Conservation (phyloP, 2,113 vertebrate species). For the Pituophis catenifer region DNA sequence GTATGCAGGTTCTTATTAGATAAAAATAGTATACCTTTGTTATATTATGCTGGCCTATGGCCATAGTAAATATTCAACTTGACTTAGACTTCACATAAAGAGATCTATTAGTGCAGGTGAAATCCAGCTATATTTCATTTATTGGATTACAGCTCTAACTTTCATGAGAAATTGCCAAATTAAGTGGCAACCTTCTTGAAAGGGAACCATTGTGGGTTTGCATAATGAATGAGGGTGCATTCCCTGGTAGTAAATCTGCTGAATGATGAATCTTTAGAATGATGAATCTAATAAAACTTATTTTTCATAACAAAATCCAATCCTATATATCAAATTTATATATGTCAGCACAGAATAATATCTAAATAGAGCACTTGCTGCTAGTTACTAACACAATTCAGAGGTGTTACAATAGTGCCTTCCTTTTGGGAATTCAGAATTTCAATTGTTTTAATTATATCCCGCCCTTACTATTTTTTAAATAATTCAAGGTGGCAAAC, state of each 20-base stretch:
- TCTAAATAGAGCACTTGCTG: background rate
- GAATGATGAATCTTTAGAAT: background rate
- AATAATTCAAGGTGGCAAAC: background rate
- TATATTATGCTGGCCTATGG: background rate
- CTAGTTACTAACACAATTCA: background rate
- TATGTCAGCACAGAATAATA: background rate
- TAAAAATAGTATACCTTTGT: background rate
- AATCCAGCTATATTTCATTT: background rate
- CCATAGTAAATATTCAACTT: background rate
- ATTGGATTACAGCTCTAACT: background rate
- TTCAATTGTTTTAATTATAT: background rate
- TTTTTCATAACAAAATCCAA: background rate
- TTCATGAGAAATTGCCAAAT: background rate
- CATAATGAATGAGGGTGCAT: background rate
- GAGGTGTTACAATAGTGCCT: background rate
- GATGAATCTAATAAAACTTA: background rate
- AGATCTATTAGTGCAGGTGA: background rate
- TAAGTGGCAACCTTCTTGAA: background rate
- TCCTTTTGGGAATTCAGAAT: background rate
- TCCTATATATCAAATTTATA: background rate
- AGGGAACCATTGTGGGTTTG: background rate
- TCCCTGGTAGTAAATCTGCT: background rate
- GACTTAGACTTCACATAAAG: background rate
- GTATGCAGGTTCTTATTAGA: background rate
- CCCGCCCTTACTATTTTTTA: background rate